Conservation (phyloP, 2,797 vertebrate species). For the Coilia nasus region DNA sequence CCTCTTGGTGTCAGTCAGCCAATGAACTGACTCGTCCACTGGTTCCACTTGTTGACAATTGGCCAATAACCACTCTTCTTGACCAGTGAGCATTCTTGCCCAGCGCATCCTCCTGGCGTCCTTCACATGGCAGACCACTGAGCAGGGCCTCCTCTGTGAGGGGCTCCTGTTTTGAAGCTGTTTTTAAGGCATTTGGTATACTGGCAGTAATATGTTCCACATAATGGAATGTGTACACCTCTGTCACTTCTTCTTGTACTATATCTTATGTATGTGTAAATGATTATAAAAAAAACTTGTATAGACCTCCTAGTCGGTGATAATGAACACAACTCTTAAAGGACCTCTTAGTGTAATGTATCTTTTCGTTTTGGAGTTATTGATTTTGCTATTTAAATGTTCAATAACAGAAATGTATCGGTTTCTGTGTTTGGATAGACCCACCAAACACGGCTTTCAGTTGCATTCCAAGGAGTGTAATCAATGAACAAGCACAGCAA, state of each 20-base stretch:
- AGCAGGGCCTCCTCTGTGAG: constrained; percentile 45
- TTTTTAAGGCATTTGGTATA: constrained; percentile 53
- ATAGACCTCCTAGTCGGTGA: constrained; percentile 69
- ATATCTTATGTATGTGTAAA: constrained; percentile 69
- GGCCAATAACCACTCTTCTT: neutral
- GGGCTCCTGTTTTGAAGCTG: constrained; percentile 56
- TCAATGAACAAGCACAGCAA: constrained; percentile 70
- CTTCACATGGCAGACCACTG: neutral
- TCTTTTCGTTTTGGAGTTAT: constrained; percentile 80
- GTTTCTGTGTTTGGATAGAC: constrained; percentile 59
- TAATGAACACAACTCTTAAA: constrained; percentile 59
- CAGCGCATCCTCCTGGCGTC: neutral
- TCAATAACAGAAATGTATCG: constrained; percentile 71
- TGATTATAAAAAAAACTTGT: constrained; percentile 54
- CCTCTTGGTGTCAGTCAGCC: too few species aligned
- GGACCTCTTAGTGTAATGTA: constrained; percentile 77
- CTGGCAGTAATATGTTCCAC: constrained; percentile 53
- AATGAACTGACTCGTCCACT: too few species aligned
- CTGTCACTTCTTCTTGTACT: constrained; percentile 66
- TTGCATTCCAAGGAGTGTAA: constrained; percentile 68
- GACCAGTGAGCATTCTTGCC: neutral
- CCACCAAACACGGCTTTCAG: constrained; percentile 64
- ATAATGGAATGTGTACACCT: constrained; percentile 54
- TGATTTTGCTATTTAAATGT: constrained; percentile 84
- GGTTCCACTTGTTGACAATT: neutral